These are phyloP conservation scores for Desoria tigrina DNA, from an alignment of 2,888 invertebrate species.

Conservation along the genomic window DNA sequence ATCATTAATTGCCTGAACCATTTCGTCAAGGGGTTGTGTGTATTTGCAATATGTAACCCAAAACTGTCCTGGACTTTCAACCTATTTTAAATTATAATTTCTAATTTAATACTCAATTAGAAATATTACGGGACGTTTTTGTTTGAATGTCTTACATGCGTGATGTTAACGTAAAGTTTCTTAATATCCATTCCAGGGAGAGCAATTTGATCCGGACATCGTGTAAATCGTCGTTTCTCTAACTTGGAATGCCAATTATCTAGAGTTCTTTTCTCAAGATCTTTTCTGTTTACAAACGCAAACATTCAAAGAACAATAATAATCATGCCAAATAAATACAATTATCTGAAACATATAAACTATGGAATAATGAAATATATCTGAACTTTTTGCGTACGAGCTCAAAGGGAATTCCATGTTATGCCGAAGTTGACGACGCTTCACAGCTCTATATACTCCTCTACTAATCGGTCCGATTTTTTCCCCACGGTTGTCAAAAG, in stretches of 20 bases:
- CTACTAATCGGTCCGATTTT: conserved; percentile 49
- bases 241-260: conserved; percentile 54
- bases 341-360: too few relatives aligned
- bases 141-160: conserved; percentile 61
- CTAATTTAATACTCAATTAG: neutral
- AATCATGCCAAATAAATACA: too few relatives aligned
- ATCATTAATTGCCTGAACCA: conserved; percentile 32
- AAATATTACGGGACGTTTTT: neutral
- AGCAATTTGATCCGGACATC: conserved; percentile 58
- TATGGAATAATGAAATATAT: too few relatives aligned
- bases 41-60: conserved; percentile 37
- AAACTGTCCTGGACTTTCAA: conserved; percentile 46
- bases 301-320: neutral
- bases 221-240: conserved; percentile 54
- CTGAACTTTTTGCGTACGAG: neutral
- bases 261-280: conserved; percentile 27
- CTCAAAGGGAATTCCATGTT: conserved; percentile 56
- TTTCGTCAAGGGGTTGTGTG: conserved; percentile 15
- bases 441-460: conserved; percentile 70
- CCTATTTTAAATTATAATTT: conserved; percentile 26
- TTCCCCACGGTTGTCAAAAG: conserved; percentile 43
- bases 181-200: conserved; percentile 66
- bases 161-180: conserved; percentile 63
- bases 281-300: conserved; percentile 20
- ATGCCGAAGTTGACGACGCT: conserved; percentile 65